Conservation (phyloP, 2,888 invertebrate species). For the Drosophila ezoana region DNA sequence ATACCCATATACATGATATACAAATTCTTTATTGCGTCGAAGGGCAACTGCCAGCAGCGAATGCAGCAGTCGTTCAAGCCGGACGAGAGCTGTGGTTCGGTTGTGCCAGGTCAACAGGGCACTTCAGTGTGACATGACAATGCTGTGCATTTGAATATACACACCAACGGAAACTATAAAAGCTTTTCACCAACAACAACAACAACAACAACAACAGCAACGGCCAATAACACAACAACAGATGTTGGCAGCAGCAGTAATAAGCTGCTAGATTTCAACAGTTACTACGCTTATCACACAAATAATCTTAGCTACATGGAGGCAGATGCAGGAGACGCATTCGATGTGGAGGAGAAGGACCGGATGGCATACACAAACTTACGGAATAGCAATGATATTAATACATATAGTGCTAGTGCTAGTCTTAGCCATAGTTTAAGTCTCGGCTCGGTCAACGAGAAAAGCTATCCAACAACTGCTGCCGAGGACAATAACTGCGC, state of each 20-base stretch:
- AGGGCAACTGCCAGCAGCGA: constrained; percentile 85
- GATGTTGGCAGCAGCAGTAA: constrained; percentile 45
- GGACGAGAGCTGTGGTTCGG: constrained; percentile 79
- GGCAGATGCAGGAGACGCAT: constrained; percentile 14
- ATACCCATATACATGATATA: constrained; percentile 94
- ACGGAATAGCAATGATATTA: constrained; percentile 61
- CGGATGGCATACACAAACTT: constrained; percentile 22
- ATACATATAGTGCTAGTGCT: constrained; percentile 52
- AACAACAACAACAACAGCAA: constrained; percentile 31
- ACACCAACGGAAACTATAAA: constrained; percentile 65
- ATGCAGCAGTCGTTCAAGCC: constrained; percentile 80
- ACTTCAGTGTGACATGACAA: constrained; percentile 85
- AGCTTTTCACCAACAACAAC: constrained; percentile 72
- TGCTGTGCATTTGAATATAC: constrained; percentile 66
- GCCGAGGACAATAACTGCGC: constrained; percentile 84
- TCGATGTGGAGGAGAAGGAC: constrained; percentile 5
- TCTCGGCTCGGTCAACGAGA: constrained; percentile 70
- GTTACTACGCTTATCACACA: constrained; percentile 75
- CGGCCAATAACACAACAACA: constrained; percentile 28
- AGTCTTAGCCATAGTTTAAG: constrained; percentile 71
- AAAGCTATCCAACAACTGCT: constrained; percentile 53
- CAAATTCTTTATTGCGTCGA: constrained; percentile 89
- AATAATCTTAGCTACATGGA: constrained; percentile 75
- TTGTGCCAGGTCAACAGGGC: constrained; percentile 84
- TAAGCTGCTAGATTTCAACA: constrained; percentile 65